Evolutionary conservation across 2,113 vertebrate species (phyloP), one percentile per base, ranked within the genome.

Genomic region (Lepus americanus): DNA sequence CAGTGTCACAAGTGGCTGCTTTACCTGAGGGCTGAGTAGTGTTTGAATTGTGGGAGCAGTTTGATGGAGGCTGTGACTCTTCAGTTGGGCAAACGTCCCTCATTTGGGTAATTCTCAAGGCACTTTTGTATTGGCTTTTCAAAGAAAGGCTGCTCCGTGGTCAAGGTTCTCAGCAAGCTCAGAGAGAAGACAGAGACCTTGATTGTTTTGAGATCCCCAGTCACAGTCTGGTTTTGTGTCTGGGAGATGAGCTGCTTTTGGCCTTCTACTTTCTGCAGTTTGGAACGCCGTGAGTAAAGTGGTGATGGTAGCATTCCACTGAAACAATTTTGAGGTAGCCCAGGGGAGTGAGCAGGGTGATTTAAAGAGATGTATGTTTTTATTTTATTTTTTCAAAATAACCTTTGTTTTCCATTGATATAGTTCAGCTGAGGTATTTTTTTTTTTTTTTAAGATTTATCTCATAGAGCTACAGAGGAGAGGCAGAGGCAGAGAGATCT

Each of bases 91-190:
- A 95, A 91, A 83, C 12, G 5, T 89, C 77, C 20, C 44, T 95
- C 94, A 59, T 16, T 91, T 93, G 90, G 92, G 22, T 94, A 66
- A 88, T 92, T 94, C 69, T 86, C 31, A 31, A 67, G 82, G 86
- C 63, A 90, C 17, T 9, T 73, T 82, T 95, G 29, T 44, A 77
- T 85, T 67, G 16, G 12, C 66, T 55, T 91, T 73, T 95, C 55
- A 93, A 79, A 91, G 66, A 33, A 22, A 13, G 7, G 79, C 1
- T 92, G 36, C 92, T 74, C 39, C 39, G 4, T 63, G 84, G 74
- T 88, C 64, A 84, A 53, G 23, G 96, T 85, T 81, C 29, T 63
- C 10, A 85, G 69, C 36, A 12, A 36, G 51, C 25, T 82, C 59
- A 49, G 70, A 25, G 80, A 87, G 22, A 94, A 93, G 53, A 94